phyloP scores from a whole-genome alignment of 1,140 invertebrate species.

The Bombus huntii region DNA sequence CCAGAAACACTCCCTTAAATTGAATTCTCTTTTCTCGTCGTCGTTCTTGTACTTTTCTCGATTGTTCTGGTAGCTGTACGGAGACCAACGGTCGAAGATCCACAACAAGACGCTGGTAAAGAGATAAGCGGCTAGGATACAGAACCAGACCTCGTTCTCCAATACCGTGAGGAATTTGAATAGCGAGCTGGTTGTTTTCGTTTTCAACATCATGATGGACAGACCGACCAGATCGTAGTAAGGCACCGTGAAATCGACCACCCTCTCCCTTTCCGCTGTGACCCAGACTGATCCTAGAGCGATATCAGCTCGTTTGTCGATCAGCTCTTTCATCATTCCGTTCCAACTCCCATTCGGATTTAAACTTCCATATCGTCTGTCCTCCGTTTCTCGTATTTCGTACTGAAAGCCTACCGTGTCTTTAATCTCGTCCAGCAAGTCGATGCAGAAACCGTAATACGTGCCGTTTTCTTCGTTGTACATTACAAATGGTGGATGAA shows the following conservation, averaged over 20 bases:
- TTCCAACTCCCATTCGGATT: conserved; percentile 94
- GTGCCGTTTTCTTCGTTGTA: conserved; percentile 86
- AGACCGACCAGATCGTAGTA: conserved; percentile 98
- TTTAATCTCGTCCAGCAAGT: conserved; percentile 93
- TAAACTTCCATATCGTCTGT: conserved; percentile 93
- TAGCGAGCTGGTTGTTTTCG: conserved; percentile 91
- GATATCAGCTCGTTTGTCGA: conserved; percentile 95
- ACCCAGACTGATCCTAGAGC: conserved; percentile 94
- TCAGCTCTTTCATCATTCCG: conserved; percentile 95
- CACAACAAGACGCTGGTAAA: conserved; percentile 97
- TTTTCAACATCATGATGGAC: conserved; percentile 94
- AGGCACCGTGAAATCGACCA: conserved; percentile 95
- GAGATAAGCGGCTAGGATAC: conserved; percentile 97
- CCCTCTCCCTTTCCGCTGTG: conserved; percentile 97
- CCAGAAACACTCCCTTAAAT: conserved; percentile 98
- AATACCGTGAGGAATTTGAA: conserved; percentile 99
- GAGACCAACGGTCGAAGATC: conserved; percentile 97
- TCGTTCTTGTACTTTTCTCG: conserved; percentile 96
- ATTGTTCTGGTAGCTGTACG: conserved; percentile 98
- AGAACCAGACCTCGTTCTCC: conserved; percentile 97
- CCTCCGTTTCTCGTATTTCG: conserved; percentile 90
- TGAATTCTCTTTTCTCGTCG: conserved; percentile 97
- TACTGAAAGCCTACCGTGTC: conserved; percentile 94
- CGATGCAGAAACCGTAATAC: conserved; percentile 96
- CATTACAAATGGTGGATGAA: conserved; percentile 95